Evolutionary conservation across 2,888 invertebrate species (phyloP).

Genomic region (Sipunculus nudus): DNA sequence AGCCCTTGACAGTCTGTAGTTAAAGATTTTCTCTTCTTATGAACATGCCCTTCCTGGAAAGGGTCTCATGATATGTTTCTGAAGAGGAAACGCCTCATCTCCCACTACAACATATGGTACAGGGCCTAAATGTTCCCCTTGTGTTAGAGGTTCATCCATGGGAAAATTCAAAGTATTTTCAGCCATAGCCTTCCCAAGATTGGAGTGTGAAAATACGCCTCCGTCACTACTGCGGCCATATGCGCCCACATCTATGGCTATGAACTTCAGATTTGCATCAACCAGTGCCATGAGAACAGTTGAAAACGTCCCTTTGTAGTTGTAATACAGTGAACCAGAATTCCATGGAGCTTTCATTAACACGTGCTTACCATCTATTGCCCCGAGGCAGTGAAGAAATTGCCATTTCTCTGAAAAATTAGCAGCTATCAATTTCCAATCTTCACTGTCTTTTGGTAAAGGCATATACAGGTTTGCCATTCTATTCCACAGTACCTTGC

Average conservation of each 20-base stretch:
- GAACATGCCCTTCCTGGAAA: background rate
- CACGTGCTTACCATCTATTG: conserved; percentile 10
- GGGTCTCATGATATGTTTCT: conserved; percentile 1
- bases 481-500: too few relatives aligned
- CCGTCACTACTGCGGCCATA: conserved; percentile 14
- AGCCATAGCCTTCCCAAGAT: background rate
- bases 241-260: conserved; percentile 7
- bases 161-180: background rate
- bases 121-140: conserved; percentile 5
- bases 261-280: conserved; percentile 6
- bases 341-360: background rate
- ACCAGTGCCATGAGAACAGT: conserved; percentile 4
- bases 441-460: too few relatives aligned
- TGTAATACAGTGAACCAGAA: background rate
- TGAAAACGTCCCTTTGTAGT: too few relatives aligned
- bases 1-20: conserved; percentile 22
- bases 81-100: conserved; percentile 16
- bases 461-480: too few relatives aligned
- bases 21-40: conserved; percentile 14
- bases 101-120: conserved; percentile 4
- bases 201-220: conserved; percentile 7
- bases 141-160: background rate
- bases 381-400: conserved; percentile 5
- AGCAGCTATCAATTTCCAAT: background rate
- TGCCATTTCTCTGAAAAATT: background rate